These are phyloP conservation scores for Harlomillsia oculata DNA, from an alignment of 1,140 invertebrate genomes.

Conservation along the genomic window DNA sequence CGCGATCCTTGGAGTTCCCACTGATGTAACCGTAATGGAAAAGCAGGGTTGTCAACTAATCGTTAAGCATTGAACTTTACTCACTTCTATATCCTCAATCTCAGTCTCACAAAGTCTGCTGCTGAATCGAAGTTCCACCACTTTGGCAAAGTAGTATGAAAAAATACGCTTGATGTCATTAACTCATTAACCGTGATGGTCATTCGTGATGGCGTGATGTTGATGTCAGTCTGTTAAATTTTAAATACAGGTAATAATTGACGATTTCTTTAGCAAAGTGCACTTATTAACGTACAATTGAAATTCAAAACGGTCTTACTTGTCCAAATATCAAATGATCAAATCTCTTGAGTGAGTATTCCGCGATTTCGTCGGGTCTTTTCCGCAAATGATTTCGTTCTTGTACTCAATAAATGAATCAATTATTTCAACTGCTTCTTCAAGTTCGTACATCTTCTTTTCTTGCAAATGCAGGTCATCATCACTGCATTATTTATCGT, in stretches of 20 bases:
- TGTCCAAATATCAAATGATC: conserved; percentile 12
- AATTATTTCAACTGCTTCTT: conserved; percentile 84
- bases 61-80: conserved; percentile 21
- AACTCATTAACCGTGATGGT: conserved; percentile 66
- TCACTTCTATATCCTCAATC: conserved; percentile 52
- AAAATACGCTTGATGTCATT: conserved; percentile 71
- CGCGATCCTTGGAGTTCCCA: conserved; percentile 16
- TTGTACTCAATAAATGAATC: conserved; percentile 89
- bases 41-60: conserved; percentile 20
- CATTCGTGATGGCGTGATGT: no score
- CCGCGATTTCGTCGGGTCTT: conserved; percentile 38
- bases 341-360: no score
- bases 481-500: no score
- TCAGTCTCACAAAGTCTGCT: conserved; percentile 58
- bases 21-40: conserved; percentile 24
- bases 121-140: conserved; percentile 63
- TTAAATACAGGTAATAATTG: not conserved
- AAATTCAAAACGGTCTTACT: conserved; percentile 12
- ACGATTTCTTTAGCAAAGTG: not conserved
- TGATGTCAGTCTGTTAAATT: no score
- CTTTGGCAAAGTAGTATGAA: conserved; percentile 80
- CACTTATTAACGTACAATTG: not conserved
- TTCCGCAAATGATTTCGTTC: conserved; percentile 78
- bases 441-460: conserved; percentile 73
- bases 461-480: no score